Evolutionary conservation across 1,140 invertebrate species (phyloP), one percentile per base, ranked within the genome.

Genomic region (Lethrus apterus): DNA sequence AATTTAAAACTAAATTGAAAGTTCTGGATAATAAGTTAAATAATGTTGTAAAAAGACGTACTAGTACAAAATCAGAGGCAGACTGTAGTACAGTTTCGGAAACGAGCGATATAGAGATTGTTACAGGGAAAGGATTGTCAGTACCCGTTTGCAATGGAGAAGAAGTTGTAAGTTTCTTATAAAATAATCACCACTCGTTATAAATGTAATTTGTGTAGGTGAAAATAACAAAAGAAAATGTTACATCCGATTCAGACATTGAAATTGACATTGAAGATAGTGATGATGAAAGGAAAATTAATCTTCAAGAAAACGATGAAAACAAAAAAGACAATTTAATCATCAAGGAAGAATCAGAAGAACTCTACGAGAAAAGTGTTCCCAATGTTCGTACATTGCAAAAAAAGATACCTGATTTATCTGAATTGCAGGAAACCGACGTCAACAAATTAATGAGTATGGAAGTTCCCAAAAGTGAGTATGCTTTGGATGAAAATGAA

Each of bases 221-320:
- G 20, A 58, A 60, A 55, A 62, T 63, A 38, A 54, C 54, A 34
- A 66, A 72, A 67, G 69, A 74, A 56, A 70, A 70, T 41, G 65
- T 59, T 49, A 63, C 69, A 36, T 68, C 68, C 40, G 74, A 75
- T 44, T 71, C 69, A 55, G 75, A 78, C 49, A 63, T 73, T 56
- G 75, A 76, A 44, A 68, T 78, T 47, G 76, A 77, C 54, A 59
- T 77, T 54, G 74, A 75, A 55, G 71, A 73, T 58, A 68, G 68
- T 40, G 65, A 58, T 50, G 69, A 70, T 38, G 31, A 36, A 14
- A 44, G 18, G 31, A 34, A 26, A 48, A 30, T 35, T 7, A 34
- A 54, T 31, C 24, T 30, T 30, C 44, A 46, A 50, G 49, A 53
- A 24, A 18, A 48, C 40, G 14, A 29, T 18, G 44, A 49, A 46